Base-by-base conservation (phyloP, 2,888 invertebrate species). In the Cantharis rufa region DNA sequence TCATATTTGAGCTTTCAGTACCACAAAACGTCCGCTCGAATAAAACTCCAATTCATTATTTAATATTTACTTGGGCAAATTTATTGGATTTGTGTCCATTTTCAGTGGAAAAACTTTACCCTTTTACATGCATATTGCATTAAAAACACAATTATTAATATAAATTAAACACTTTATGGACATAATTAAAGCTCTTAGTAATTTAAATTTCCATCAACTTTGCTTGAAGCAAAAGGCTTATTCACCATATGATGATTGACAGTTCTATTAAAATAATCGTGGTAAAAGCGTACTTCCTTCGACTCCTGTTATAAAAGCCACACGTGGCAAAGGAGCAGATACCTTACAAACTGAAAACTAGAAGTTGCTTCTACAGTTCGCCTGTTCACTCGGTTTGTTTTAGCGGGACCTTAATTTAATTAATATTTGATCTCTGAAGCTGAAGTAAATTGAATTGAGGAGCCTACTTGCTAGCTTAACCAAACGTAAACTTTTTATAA, bases 331-430 rank as follows among this genome's bases (percentile, higher is more conserved):
- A 61, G 61, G 18, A 28, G 18, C 21, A 71, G 64, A 66, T 66
- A 66, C 71, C 72, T 71, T 71, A 66, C 66, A 69, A 73, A 73
- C 62, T 66, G 64, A 66, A 70, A 70, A 74, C 70, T 74, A 74
- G 64, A 48, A 48, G 68, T 63, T 71, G 70, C 70, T 70, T 75
- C 63, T 21, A 62, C 27, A 73, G 21, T 69, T 69, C 27, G 18
- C 32, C 64, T 27, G 66, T 70, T 63, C 69, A 70, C 68, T 32
- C 72, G 16, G 61, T 32, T 24, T 72, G 28, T 69, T 27, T 71
- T 71, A 68, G 18, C n/a, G 62, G 18, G 63, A 68, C 73, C 68
- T 74, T 62, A 74, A 77, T 77, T 77, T 69, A 77, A 77, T 77
- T 77, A 77, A 74, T 73, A 71, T 74, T 62, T 70, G 69, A 71